Evolutionary conservation across 2,888 invertebrate species (phyloP), one percentile per base, ranked within the genome.

Genomic region (Plebejus melissa): DNA sequence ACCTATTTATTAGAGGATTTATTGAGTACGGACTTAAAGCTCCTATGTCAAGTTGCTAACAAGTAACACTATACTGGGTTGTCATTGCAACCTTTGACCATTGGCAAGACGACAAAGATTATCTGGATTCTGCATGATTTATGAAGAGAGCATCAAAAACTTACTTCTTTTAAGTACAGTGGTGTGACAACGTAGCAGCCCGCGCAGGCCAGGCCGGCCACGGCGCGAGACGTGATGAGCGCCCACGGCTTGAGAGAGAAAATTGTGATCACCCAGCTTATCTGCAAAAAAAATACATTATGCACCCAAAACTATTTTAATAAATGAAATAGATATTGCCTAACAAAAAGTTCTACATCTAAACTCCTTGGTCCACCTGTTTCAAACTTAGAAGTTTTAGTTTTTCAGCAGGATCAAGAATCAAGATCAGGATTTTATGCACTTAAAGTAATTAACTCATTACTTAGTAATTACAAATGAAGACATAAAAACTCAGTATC

Each of bases 111-210:
- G n/a, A n/a, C 57, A 6, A n/a, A 16, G 57, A 57, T 22, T 22
- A 22, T 22, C 22, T 22, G 22, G 22, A 22, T 6, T 6, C 7
- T 22, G 58, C n/a, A 22, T n/a, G 1, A 22, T 22, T 32, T 60
- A 28, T 28, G 28, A 28, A 60, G 11, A 58, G 9, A 58, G n/a
- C 58, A 9, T 28, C 11, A 11, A 11, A 28, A 76, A 2, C 70
- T 82, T 80, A 91, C 93, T 86, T 93, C 93, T 80, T 93, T 93
- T 65, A 93, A 82, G 80, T 93, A 93, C 22, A 93, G 81, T 0
- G 93, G 93, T n/a, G 92, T 91, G 80, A 93, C 91, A 58, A 93
- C 91, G 74, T 93, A 93, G 83, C 92, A 92, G 6, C 93, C 93
- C 0, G 93, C 91, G 77, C 93, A 93, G 7, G 93, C 92, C 13